Conservation (phyloP, 2,888 invertebrate genomes). For the Holacanthella duospinosa region DNA sequence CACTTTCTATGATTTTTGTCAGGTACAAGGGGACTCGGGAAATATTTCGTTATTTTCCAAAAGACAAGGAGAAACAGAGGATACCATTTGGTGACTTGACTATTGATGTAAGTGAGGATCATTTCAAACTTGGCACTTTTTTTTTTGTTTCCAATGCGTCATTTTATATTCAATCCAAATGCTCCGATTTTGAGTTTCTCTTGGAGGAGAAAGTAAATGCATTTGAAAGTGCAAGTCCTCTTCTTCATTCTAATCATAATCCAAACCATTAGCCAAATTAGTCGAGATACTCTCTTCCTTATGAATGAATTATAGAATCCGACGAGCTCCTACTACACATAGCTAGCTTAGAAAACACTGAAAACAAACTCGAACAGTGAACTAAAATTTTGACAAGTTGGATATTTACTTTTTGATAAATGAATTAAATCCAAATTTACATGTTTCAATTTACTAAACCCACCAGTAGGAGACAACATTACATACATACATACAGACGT, state of each 20-base stretch:
- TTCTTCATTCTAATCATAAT: slow-evolving; percentile 15
- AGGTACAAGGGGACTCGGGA: slow-evolving; percentile 33
- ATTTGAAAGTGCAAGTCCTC: neutral
- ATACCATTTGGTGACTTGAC: slow-evolving; percentile 21
- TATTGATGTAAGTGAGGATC: slow-evolving; percentile 30
- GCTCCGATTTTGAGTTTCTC: neutral
- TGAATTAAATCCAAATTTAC: neutral
- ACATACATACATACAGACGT: no score
- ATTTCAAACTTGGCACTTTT: neutral
- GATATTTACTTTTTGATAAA: neutral
- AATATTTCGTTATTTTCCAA: slow-evolving; percentile 24
- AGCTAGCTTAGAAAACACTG: neutral
- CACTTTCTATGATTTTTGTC: slow-evolving; percentile 10
- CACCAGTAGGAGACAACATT: no score
- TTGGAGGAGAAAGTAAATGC: neutral
- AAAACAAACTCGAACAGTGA: no score
- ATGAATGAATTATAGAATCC: slow-evolving; percentile 4
- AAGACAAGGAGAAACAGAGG: slow-evolving; percentile 13
- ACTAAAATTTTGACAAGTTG: neutral
- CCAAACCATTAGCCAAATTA: slow-evolving; percentile 32
- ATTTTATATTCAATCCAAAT: neutral
- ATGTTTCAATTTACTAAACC: neutral
- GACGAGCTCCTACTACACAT: neutral
- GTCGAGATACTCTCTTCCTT: slow-evolving; percentile 13
- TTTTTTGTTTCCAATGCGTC: neutral